Base-by-base conservation (phyloP, 2,797 vertebrate species). In the Rhadinocentrus ornatus region DNA sequence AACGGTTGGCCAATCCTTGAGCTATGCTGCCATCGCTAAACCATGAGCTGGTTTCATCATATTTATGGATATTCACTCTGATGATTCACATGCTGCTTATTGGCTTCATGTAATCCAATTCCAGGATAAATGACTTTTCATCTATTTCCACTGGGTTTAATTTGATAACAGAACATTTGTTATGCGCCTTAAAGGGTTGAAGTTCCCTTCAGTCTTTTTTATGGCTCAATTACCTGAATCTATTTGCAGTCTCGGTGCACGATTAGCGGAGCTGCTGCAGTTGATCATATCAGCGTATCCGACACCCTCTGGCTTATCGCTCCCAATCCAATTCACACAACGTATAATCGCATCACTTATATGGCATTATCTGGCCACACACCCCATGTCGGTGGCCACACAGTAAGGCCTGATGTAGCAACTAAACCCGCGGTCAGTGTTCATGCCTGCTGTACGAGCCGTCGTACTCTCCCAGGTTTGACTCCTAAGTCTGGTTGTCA, bases 301-400 rank as follows among this genome's bases (percentile, higher is more conserved):
- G 44, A 70, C 39, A 73, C 52, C 71, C 67, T 61, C 59, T 55
- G 62, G 71, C 66, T 81, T 80, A 75, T 82, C 69, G 54, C 52
- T 46, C 72, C 61, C 44, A 77, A 85, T 85, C 75, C 71, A 88
- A 79, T 86, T 86, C 69, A 68, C 62, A 52, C 54, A 71, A 69
- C 35, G 62, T 48, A 81, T 85, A 81, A 87, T 89, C 20, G 74
- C 55, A 85, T 81, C 75, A 58, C 58, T 78, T 67, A 53, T 56
- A 69, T 39, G 73, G 52, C 41, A 46, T 80, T 71, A 73, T 83
- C 62, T 65, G 18, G 18, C 48, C 34, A 82, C 58, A 73, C 31
- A n/a, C 29, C 80, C 76, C 80, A 81, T 29, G 62, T 35, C 57
- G 27, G 57, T 62, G n/a, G 52, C 62, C 39, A 31, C 35, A 6